Percentiles rank a stretch among this genome's conserved stretches.
These are phyloP conservation scores for Rhinella marina DNA, from an alignment of 2,797 vertebrate species.

Conservation along the genomic window DNA sequence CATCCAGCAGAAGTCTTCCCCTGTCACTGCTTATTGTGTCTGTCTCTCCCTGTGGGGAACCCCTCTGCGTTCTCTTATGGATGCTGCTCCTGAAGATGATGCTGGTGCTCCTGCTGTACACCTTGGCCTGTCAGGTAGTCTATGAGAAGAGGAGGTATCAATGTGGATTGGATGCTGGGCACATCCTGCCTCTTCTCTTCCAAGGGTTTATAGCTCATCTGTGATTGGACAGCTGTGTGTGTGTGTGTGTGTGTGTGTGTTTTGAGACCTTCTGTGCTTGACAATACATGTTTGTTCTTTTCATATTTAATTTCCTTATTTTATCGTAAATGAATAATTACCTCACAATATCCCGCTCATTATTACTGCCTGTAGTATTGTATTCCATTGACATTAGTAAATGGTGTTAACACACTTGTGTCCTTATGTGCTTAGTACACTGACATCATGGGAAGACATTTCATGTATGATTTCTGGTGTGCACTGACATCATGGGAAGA, in stretches of 20 bases:
- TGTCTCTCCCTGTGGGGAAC: neutral
- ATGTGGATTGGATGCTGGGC: constrained; percentile 57
- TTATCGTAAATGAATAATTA: constrained; percentile 59
- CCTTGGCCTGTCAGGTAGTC: constrained; percentile 65
- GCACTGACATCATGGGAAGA: too few relatives aligned
- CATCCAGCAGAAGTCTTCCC: neutral
- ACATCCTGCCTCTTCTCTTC: constrained; percentile 64
- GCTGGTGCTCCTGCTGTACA: constrained; percentile 58
- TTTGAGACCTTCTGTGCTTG: neutral
- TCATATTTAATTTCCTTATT: constrained; percentile 36
- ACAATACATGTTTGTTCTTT: constrained; percentile 10
- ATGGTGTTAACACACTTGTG: neutral
- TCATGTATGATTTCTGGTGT: too few relatives aligned
- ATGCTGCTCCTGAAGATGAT: constrained; percentile 53
- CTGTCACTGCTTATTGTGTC: constrained; percentile 9
- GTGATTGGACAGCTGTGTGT: constrained; percentile 69
- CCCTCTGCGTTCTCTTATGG: constrained; percentile 34
- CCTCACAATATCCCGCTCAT: neutral
- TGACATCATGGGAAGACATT: neutral
- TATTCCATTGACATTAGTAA: neutral
- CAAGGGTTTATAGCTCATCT: constrained; percentile 67
- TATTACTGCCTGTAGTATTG: neutral
- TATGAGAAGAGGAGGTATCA: constrained; percentile 58
- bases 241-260: constrained; percentile 30
- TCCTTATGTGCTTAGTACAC: neutral